Evolutionary conservation across 2,888 invertebrate species (phyloP), one percentile per base, ranked within the genome.

Genomic region (Drosophila bunnanda): DNA sequence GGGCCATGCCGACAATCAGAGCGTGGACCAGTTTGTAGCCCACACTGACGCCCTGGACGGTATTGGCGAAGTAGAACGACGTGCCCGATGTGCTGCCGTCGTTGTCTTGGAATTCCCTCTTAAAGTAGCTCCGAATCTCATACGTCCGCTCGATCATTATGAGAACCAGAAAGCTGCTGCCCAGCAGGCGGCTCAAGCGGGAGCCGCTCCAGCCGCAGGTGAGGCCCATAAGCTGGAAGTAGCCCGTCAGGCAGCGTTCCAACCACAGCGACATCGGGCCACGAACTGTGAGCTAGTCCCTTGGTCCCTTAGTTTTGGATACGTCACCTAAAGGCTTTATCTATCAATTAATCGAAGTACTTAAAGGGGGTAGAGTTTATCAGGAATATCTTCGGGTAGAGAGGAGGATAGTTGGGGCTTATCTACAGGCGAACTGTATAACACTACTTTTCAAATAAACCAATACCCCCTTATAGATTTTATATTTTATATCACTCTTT

Each of bases 141-240:
- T 46, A 6, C 0, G 32, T 0, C 60, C 75, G 53, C 5, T 75
- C 75, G 9, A 46, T 48, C 10, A 85, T 20, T n/a, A 68, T 17
- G 22, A 82, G n/a, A 5, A 67, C 20, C 53, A 79, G 20, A 15
- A 64, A 82, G 7, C 34, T 20, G 25, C 48, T 68, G 12, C 80
- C 62, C 30, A 76, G 20, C 0, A 71, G 4, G 3, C 73, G 69
- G 8, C 60, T 57, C 30, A 69, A 34, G 0, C 73, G 66, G 17
- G 22, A 55, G 60, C 15, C 28, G 12, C 1, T 80, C 48, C 75
- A 74, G 30, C 69, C 66, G 53, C 79, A 88, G 2, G 54, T 69
- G 12, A 89, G 65, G 2, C 75, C 89, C 32, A 89, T 39, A n/a
- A 78, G 28, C 36, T 77, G 76, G 34, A 82, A 89, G 55, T 85